These are phyloP conservation scores for Gadopsis marmoratus DNA, from an alignment of 2,797 vertebrate species.

Conservation along the genomic window DNA sequence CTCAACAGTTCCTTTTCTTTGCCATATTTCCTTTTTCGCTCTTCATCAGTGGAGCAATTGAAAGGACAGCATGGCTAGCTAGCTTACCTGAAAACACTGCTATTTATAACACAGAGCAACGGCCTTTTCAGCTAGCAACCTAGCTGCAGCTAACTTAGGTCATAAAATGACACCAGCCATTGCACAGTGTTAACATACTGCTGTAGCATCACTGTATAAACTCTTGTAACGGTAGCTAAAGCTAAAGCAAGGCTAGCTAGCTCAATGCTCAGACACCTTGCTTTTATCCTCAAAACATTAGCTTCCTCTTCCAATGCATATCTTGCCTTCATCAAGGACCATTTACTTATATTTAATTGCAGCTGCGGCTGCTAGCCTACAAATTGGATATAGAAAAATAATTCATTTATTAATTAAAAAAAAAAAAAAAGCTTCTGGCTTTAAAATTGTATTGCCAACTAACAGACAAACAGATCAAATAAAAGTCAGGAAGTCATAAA, in stretches of 20 bases:
- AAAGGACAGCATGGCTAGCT: background rate
- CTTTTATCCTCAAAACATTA: too few species aligned
- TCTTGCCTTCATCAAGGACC: too few species aligned
- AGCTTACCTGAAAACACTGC: background rate
- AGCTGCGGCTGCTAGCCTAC: background rate
- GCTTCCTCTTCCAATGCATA: too few species aligned
- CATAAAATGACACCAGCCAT: background rate
- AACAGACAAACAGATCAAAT: constrained; percentile 5
- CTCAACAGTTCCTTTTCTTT: background rate
- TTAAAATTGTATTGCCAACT: background rate
- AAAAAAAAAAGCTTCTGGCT: background rate
- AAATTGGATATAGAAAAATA: background rate
- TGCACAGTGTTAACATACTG: background rate
- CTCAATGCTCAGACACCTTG: too few species aligned
- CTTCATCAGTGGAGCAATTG: background rate
- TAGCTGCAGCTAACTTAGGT: background rate
- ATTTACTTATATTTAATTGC: too few species aligned
- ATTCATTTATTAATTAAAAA: background rate
- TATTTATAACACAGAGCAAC: background rate
- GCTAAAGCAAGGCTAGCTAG: too few species aligned
- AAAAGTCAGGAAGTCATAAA: constrained; percentile 17
- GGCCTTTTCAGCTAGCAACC: background rate
- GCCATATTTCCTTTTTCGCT: background rate
- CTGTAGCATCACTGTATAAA: background rate
- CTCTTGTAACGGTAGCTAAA: background rate